phyloP scores from a whole-genome alignment of 2,888 invertebrate genomes.

The Yponomeuta malinellus region DNA sequence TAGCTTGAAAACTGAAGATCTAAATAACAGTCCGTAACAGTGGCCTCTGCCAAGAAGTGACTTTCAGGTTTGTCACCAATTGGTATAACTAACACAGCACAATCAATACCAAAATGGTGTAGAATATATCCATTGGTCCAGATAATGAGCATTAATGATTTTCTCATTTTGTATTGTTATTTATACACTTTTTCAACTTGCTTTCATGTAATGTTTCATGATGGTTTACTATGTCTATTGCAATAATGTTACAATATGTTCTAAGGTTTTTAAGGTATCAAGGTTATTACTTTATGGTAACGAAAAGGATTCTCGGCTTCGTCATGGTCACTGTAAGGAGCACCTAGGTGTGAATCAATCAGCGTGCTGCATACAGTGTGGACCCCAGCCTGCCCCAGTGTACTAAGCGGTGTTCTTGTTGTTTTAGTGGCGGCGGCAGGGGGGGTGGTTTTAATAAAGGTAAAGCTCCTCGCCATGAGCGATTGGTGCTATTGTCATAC shows the following conservation, averaged over 20 bases:
- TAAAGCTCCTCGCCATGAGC: slow-evolving; percentile 88
- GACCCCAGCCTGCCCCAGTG: slow-evolving; percentile 73
- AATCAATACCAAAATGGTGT: neutral
- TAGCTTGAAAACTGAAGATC: no score
- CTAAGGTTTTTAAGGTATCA: slow-evolving; percentile 71
- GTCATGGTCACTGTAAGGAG: slow-evolving; percentile 68
- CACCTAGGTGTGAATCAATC: slow-evolving; percentile 68
- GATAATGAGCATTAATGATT: slow-evolving; percentile 7
- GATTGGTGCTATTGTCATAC: slow-evolving; percentile 84
- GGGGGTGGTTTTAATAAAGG: slow-evolving; percentile 98
- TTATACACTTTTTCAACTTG: neutral
- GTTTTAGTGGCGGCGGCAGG: slow-evolving; percentile 96
- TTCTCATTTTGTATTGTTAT: neutral
- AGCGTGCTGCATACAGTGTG: slow-evolving; percentile 73
- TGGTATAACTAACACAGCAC: no score
- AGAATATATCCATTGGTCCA: slow-evolving; percentile 3
- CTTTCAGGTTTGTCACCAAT: no score
- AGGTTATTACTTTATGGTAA: slow-evolving; percentile 72
- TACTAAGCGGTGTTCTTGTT: slow-evolving; percentile 88
- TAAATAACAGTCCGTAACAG: no score
- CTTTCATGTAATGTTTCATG: neutral
- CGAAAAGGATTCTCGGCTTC: slow-evolving; percentile 74
- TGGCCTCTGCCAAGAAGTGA: no score
- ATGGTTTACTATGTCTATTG: neutral
- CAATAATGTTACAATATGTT: slow-evolving; percentile 37